These are phyloP conservation scores for Ctenoplectra terminalis DNA, from an alignment of 1,140 invertebrate genomes.

Conservation along the genomic window DNA sequence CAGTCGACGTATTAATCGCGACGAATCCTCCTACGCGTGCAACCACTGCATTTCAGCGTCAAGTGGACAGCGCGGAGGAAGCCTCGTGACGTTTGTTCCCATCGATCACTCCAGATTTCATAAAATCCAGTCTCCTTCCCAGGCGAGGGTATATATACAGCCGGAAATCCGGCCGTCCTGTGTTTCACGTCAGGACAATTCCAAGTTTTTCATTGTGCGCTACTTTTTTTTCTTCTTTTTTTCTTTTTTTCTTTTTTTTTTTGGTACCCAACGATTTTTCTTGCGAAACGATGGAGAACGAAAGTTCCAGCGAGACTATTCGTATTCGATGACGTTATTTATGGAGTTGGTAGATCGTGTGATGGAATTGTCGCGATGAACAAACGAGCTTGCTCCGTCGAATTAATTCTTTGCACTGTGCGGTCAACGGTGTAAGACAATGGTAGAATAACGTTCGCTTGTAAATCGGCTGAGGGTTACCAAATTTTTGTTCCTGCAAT, in stretches of 20 bases:
- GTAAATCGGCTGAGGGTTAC: background rate
- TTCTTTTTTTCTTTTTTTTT: too few species aligned
- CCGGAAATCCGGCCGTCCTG: background rate
- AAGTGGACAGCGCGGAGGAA: constrained; percentile 12
- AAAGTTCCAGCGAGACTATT: background rate
- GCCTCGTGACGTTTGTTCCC: background rate
- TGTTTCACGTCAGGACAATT: too few species aligned
- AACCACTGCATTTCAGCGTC: too few species aligned
- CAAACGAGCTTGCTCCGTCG: background rate
- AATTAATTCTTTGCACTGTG: constrained; percentile 30
- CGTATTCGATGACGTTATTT: constrained; percentile 25
- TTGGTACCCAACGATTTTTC: too few species aligned
- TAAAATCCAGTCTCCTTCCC: constrained; percentile 11
- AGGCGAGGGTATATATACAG: too few species aligned
- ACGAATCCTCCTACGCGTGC: background rate
- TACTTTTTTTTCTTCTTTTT: too few species aligned
- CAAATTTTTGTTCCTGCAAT: too few species aligned
- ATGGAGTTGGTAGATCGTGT: background rate
- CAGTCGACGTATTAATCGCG: constrained; percentile 58
- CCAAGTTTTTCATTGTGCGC: too few species aligned
- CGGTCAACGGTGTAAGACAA: background rate
- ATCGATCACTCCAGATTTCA: constrained; percentile 7
- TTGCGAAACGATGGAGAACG: background rate
- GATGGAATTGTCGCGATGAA: constrained; percentile 16
- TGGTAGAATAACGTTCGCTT: background rate